A percentile compares a stretch with the other conserved stretches of the same genome.
phyloP scores from a whole-genome alignment of 2,113 vertebrate genomes.

The Syngnathus typhle region DNA sequence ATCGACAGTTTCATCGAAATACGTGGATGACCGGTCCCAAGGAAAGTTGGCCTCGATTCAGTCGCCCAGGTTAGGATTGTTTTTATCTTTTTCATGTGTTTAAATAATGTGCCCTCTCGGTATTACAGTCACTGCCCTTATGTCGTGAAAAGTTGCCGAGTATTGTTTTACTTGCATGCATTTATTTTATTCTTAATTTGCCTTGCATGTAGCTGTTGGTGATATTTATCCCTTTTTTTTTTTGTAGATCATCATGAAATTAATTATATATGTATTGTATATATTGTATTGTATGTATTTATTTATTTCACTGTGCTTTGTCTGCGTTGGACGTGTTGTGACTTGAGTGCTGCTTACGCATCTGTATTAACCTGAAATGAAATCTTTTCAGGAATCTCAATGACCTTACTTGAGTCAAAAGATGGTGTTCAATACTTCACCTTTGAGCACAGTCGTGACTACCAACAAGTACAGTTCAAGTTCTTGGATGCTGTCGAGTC shows the following conservation, averaged over 20 bases:
- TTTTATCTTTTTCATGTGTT: not conserved
- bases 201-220: not conserved
- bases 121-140: not conserved
- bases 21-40: conserved; percentile 87
- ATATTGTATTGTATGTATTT: no score
- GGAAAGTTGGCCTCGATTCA: conserved; percentile 90
- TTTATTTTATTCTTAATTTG: not conserved
- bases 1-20: conserved; percentile 81
- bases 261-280: conserved; percentile 13
- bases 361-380: not conserved
- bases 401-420: conserved; percentile 82
- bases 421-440: conserved; percentile 81
- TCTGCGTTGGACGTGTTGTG: not conserved
- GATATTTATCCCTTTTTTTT: not conserved
- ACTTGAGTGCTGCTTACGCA: not conserved
- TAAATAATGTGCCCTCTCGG: not conserved
- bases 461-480: conserved; percentile 94
- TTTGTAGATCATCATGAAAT: not conserved
- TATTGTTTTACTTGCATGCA: not conserved
- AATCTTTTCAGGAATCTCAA: conserved; percentile 78
- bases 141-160: not conserved
- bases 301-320: not conserved
- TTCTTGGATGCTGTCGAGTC: conserved; percentile 92
- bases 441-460: conserved; percentile 89
- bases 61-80: conserved; percentile 78